These are phyloP conservation scores for Ceyx margarethae DNA, from an alignment of 2,113 vertebrate species.

Conservation along the genomic window DNA sequence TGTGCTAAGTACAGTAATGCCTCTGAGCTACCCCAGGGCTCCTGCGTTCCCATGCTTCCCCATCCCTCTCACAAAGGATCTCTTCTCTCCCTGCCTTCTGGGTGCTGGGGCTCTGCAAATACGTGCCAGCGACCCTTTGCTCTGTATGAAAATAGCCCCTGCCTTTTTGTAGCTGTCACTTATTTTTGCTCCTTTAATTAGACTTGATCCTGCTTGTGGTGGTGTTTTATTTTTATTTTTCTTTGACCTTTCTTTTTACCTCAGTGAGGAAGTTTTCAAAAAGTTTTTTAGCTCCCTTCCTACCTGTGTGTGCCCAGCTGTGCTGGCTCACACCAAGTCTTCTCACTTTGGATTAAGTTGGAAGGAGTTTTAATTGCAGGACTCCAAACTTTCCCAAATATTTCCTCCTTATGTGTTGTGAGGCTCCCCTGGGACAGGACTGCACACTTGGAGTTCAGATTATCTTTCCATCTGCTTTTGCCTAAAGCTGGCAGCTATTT, in stretches of 20 bases:
- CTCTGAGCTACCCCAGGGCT: conserved; percentile 16
- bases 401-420: neutral
- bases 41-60: conserved; percentile 19
- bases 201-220: neutral
- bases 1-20: conserved; percentile 23
- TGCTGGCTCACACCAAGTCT: neutral
- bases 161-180: conserved; percentile 11
- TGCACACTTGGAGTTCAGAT: neutral
- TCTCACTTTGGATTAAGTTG: neutral
- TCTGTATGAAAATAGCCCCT: conserved; percentile 15
- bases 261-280: neutral
- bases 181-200: conserved; percentile 36
- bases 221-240: neutral
- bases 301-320: neutral
- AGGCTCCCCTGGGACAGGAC: neutral
- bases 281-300: neutral
- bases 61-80: conserved; percentile 1
- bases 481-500: neutral
- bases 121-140: neutral
- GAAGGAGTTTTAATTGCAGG: neutral
- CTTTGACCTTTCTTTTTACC: neutral
- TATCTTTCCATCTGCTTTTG: neutral
- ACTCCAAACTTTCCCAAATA: neutral
- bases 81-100: neutral
- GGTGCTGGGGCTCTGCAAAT: neutral